Evolutionary conservation across 2,888 invertebrate genomes (phyloP).

Genomic region (Unio delphinus): DNA sequence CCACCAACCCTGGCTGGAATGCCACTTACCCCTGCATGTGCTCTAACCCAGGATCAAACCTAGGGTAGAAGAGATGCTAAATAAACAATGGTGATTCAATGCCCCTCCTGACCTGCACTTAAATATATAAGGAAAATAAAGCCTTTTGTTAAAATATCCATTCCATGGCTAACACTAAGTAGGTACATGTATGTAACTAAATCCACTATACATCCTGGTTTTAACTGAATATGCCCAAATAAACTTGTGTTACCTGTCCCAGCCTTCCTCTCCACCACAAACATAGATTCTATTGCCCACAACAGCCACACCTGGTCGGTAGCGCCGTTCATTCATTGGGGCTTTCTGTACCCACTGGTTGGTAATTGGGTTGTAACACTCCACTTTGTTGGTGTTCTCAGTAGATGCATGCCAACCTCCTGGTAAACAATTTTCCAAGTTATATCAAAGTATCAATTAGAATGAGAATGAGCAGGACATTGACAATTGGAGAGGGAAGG

Average conservation of each 20-base stretch:
- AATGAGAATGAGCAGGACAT: neutral
- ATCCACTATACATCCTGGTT: no score
- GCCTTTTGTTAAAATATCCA: no score
- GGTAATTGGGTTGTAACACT: conserved; percentile 71
- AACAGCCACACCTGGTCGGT: conserved; percentile 73
- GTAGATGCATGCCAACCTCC: conserved; percentile 75
- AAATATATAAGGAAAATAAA: no score
- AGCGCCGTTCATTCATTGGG: conserved; percentile 73
- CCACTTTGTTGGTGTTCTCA: conserved; percentile 74
- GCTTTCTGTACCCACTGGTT: conserved; percentile 72
- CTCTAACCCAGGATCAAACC: no score
- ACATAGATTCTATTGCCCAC: conserved; percentile 73
- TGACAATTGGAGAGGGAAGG: neutral
- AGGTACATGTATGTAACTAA: no score
- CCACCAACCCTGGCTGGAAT: no score
- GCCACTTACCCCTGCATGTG: no score
- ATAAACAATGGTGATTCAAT: no score
- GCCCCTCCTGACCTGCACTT: no score
- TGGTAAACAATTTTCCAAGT: conserved; percentile 24
- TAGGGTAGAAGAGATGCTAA: no score
- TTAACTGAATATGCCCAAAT: neutral
- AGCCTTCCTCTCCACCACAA: conserved; percentile 74
- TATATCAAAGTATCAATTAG: neutral
- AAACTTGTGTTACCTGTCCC: conserved; percentile 68
- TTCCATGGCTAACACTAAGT: no score